phyloP scores from a whole-genome alignment of 2,113 vertebrate genomes.

The Baryphthengus martii region DNA sequence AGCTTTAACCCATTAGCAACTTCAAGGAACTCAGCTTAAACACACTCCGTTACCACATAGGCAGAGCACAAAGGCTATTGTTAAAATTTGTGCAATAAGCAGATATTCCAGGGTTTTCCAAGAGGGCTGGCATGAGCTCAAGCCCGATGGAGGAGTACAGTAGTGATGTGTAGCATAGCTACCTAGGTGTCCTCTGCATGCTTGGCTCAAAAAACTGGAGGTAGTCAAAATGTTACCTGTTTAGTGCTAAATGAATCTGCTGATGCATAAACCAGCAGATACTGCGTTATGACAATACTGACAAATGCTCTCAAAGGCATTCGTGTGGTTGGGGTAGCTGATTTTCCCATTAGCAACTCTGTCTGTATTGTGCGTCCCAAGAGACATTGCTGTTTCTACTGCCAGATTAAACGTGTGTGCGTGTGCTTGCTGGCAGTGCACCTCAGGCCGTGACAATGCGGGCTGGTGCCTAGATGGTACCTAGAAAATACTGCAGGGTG shows the following conservation, averaged over 20 bases:
- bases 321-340: accelerated
- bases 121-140: neutral
- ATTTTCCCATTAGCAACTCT: neutral
- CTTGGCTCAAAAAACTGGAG: neutral
- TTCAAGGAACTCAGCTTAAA: conserved; percentile 62
- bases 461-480: neutral
- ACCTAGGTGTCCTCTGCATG: neutral
- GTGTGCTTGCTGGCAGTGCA: neutral
- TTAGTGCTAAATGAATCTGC: neutral
- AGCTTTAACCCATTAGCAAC: conserved; percentile 79
- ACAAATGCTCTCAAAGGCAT: neutral
- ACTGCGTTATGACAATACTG: neutral
- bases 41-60: neutral
- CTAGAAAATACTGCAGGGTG: neutral
- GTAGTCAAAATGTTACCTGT: neutral
- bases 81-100: conserved; percentile 13
- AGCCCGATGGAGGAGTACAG: neutral
- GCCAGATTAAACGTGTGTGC: neutral
- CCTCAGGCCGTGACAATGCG: neutral
- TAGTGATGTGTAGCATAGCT: neutral
- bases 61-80: neutral
- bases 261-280: neutral
- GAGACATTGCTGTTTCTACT: neutral
- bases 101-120: conserved; percentile 30
- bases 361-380: neutral